These are phyloP conservation scores for Cryptotis parvus DNA, from an alignment of 2,113 vertebrate species.

Conservation along the genomic window DNA sequence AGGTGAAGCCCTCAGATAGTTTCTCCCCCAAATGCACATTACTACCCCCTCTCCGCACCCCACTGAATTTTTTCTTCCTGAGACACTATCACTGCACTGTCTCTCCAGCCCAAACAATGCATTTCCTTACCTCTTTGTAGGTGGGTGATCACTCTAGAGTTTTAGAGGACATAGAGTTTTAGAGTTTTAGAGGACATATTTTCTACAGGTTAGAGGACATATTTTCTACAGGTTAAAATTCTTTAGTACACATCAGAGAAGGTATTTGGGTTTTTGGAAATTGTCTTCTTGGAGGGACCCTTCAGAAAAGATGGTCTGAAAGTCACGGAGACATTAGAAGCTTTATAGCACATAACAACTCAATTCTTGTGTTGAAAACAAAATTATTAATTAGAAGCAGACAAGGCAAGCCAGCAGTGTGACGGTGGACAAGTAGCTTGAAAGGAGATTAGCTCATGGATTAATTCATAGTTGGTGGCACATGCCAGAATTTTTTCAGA, in stretches of 20 bases:
- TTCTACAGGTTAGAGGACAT: too few relatives aligned
- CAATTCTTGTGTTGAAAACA: neutral
- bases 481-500: neutral
- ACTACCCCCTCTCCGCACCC: too few relatives aligned
- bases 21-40: too few relatives aligned
- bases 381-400: neutral
- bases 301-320: neutral
- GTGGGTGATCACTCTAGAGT: neutral
- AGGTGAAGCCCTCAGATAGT: too few relatives aligned
- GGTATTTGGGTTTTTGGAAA: too few relatives aligned
- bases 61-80: too few relatives aligned
- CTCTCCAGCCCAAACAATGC: too few relatives aligned
- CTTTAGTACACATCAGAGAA: neutral
- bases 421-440: neutral
- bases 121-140: neutral
- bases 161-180: neutral
- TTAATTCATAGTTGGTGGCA: rapidly evolving
- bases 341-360: neutral
- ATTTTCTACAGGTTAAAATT: neutral
- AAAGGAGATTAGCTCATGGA: neutral
- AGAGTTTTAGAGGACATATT: too few relatives aligned
- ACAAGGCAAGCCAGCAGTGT: neutral
- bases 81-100: neutral
- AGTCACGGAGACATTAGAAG: neutral
- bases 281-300: neutral